Evolutionary conservation across 2,797 vertebrate species (phyloP), one percentile per base, ranked within the genome.

Genomic region (Champsocephalus esox): DNA sequence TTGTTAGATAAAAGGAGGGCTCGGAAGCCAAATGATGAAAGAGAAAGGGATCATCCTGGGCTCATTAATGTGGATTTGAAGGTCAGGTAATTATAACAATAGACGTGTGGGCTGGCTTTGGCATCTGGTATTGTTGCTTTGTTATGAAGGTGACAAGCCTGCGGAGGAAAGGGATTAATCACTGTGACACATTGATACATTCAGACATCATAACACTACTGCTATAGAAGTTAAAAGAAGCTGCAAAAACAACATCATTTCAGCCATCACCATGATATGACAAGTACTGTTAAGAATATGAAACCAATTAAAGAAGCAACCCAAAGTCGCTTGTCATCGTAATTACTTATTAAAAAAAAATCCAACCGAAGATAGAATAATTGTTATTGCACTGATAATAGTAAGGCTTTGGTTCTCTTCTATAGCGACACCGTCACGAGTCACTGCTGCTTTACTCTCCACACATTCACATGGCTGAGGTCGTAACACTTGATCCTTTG

Each of bases 1-100:
- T 95, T 94, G 92, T 93, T 92, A 91, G 91, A 94, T 86, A 93
- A 94, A 93, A 91, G 87, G 88, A 91, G 81, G 83, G 87, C 88
- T 89, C 48, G 84, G 87, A 94, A 94, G 85, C 88, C 89, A 91
- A 92, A 86, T 91, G 92, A 93, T 92, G 90, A 94, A 94, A 93
- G 92, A 91, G 89, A 91, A 87, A 85, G 80, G 88, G 82, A 93
- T 93, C 92, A 93, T 93, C 90, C 88, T 80, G 73, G 80, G 91
- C 91, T 93, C 91, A 93, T 95, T 94, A 95, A 93, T 92, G 89
- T 90, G 91, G 91, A 92, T 93, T 93, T 94, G 92, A 94, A 94
- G 93, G 93, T 94, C 92, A 94, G 91, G 90, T 94, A 89, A 89
- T 93, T 92, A 94, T 89, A 91, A 90, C 91, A 92, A 90, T 90